Conservation (phyloP, 2,113 vertebrate genomes). For the Peromyscus leucopus region DNA sequence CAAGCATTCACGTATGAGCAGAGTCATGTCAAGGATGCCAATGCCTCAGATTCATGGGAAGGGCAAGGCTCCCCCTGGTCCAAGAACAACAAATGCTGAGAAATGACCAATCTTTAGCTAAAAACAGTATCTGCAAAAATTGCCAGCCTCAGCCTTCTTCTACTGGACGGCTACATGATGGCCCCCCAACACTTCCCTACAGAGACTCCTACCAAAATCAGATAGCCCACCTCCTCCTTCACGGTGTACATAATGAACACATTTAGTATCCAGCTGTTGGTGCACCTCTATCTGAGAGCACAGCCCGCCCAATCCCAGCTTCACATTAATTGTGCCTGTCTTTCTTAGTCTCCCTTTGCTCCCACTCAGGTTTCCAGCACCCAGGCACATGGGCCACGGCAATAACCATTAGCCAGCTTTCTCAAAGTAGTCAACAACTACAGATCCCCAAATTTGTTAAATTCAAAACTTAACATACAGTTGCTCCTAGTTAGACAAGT, state of each 20-base stretch:
- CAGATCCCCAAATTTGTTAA: not conserved
- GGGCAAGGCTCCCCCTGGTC: not conserved
- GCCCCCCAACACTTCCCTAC: not conserved
- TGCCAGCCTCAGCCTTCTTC: not conserved
- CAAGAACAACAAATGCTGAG: not conserved
- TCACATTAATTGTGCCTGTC: not conserved
- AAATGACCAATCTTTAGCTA: not conserved
- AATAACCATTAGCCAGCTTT: not conserved
- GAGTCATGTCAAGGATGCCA: not conserved
- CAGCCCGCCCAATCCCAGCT: not conserved
- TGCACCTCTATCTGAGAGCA: not conserved
- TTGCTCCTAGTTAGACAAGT: not conserved
- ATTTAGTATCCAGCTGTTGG: not conserved
- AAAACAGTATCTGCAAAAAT: not conserved
- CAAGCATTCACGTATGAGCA: not conserved
- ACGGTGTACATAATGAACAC: not conserved
- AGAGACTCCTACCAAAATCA: not conserved
- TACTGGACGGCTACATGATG: not conserved
- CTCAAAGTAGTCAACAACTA: not conserved
- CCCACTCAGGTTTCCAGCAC: not conserved
- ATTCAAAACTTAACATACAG: not conserved
- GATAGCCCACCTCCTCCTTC: not conserved
- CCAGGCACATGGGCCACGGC: not conserved
- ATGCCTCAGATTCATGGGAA: not conserved
- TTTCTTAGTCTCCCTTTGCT: not conserved